A percentile compares a stretch with the other conserved stretches of the same genome.
Conservation (phyloP, 2,113 vertebrate species). For the Rhegmatorhina hoffmannsi region DNA sequence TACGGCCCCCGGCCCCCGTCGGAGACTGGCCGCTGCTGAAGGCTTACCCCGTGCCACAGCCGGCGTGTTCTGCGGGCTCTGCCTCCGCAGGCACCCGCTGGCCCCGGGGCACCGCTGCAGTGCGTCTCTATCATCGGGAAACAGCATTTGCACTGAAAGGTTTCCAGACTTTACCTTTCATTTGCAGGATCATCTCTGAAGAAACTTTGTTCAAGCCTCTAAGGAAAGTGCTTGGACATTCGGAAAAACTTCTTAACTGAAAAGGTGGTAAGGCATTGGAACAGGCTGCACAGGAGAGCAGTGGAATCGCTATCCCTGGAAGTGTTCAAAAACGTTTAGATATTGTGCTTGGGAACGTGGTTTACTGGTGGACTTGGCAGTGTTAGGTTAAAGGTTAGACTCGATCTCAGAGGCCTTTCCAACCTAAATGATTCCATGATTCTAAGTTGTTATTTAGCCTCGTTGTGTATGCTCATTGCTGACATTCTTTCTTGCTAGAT, state of each 20-base stretch:
- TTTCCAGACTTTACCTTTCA: neutral
- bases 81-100: neutral
- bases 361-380: neutral
- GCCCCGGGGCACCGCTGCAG: accelerated
- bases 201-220: neutral
- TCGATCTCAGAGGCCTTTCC: neutral
- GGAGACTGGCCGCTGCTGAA: neutral
- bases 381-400: neutral
- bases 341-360: neutral
- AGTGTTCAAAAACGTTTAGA: neutral
- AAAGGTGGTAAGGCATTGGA: neutral
- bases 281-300: neutral
- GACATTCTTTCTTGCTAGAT: neutral
- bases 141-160: accelerated
- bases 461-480: neutral
- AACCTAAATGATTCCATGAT: neutral
- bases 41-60: accelerated
- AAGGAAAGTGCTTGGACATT: neutral
- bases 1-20: too few relatives aligned
- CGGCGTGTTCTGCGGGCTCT: neutral
- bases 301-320: neutral
- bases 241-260: neutral
- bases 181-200: neutral
- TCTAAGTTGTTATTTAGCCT: neutral
- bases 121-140: accelerated